Conservation (phyloP, 1,140 invertebrate genomes). For the Trichogramma pretiosum region DNA sequence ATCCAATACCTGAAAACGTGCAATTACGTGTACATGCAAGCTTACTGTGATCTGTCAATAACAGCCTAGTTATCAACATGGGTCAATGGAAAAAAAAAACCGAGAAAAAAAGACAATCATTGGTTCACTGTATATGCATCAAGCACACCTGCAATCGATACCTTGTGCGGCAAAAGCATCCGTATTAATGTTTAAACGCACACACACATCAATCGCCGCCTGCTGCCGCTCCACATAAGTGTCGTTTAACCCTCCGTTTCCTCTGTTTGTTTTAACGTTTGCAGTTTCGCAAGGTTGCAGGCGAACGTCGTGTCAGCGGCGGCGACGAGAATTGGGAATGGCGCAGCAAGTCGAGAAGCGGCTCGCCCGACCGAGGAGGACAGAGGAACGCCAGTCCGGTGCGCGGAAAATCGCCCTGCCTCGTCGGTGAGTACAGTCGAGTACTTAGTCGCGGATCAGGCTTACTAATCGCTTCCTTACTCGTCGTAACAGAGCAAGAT, state of each 20-base stretch:
- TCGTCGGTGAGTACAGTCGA: not conserved
- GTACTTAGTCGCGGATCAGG: not conserved
- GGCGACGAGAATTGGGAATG: constrained; percentile 43
- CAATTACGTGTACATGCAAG: not conserved
- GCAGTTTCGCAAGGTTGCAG: constrained; percentile 50
- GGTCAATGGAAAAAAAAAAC: too few species aligned
- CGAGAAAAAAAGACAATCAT: too few species aligned
- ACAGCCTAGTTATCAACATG: too few species aligned
- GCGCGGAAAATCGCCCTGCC: not conserved
- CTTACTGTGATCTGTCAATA: too few species aligned
- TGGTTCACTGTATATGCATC: too few species aligned
- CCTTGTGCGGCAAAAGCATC: too few species aligned
- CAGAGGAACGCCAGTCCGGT: not conserved
- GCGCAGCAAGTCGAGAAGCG: constrained; percentile 42
- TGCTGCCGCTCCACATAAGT: constrained; percentile 34
- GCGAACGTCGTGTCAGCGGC: constrained; percentile 44
- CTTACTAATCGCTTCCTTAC: not conserved
- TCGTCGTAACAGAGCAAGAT: constrained; percentile 19
- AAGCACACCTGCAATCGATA: not conserved
- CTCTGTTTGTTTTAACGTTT: constrained; percentile 43
- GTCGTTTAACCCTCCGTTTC: constrained; percentile 32
- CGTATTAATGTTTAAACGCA: too few species aligned
- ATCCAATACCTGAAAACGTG: not conserved
- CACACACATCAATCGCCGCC: too few species aligned
- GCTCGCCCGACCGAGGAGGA: constrained; percentile 33